Evolutionary conservation across 2,797 vertebrate genomes (phyloP).

Genomic region (Antrozous pallidus): DNA sequence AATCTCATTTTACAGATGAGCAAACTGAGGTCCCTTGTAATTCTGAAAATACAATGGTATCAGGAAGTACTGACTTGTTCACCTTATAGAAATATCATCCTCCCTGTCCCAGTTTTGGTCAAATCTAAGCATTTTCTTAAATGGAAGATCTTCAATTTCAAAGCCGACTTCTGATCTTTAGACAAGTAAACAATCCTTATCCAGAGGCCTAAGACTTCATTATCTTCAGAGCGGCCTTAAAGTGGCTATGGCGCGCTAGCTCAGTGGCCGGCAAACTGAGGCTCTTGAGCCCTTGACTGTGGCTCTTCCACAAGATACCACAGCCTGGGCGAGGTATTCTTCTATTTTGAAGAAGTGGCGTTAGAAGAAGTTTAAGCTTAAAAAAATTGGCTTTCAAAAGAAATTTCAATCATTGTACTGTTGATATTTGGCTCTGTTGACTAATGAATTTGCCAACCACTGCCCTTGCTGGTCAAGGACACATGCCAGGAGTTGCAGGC

Average conservation of each 20-base stretch:
- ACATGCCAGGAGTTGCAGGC: no score
- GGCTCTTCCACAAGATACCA: no score
- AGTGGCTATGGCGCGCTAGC: background rate
- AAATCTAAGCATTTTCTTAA: conserved; percentile 33
- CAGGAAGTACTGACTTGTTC: background rate
- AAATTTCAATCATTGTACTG: no score
- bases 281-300: no score
- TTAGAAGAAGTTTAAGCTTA: no score
- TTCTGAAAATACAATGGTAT: conserved; percentile 48
- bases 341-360: no score
- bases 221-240: background rate
- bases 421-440: no score
- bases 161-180: background rate
- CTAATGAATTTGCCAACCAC: no score
- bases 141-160: background rate
- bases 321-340: no score
- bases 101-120: background rate
- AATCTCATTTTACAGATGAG: background rate
- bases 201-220: background rate
- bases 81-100: background rate
- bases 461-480: no score
- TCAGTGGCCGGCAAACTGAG: no score
- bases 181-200: background rate
- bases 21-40: background rate
- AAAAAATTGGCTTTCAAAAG: no score